Percentiles rank a stretch among this genome's conserved stretches.
phyloP scores from a whole-genome alignment of 2,888 invertebrate species.

The Lasioglossum leucozonium region DNA sequence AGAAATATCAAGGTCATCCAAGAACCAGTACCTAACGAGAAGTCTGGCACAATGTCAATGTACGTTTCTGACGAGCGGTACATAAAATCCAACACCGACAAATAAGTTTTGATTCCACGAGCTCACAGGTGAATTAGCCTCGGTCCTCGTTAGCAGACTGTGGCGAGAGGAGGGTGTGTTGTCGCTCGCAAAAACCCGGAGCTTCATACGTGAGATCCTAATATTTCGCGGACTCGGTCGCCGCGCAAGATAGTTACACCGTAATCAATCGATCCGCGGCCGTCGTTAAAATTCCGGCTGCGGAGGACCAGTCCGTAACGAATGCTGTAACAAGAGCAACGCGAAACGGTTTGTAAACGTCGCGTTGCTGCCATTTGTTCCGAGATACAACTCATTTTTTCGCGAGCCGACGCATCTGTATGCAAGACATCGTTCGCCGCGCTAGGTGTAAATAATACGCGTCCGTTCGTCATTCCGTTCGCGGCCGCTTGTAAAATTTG shows the following conservation, averaged over 20 bases:
- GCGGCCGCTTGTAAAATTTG: background rate
- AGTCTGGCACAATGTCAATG: background rate
- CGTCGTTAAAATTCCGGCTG: background rate
- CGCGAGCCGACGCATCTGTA: background rate
- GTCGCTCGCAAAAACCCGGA: background rate
- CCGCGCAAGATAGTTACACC: background rate
- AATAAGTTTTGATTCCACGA: background rate
- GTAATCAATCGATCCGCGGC: constrained; percentile 9
- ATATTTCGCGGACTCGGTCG: background rate
- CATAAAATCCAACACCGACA: background rate
- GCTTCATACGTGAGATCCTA: background rate
- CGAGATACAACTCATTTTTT: background rate
- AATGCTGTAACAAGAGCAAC: background rate
- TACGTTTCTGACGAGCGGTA: too few relatives aligned
- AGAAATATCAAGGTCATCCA: too few relatives aligned
- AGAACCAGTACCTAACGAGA: background rate
- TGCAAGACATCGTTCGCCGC: background rate
- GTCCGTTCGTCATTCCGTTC: background rate
- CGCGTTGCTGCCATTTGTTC: background rate
- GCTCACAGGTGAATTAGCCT: background rate
- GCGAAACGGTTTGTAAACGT: background rate
- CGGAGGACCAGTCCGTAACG: background rate
- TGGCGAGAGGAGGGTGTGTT: background rate
- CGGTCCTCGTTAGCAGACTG: background rate
- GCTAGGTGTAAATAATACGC: constrained; percentile 7